Base-by-base conservation (phyloP, 2,797 vertebrate genomes). In the Valencia hispanica region DNA sequence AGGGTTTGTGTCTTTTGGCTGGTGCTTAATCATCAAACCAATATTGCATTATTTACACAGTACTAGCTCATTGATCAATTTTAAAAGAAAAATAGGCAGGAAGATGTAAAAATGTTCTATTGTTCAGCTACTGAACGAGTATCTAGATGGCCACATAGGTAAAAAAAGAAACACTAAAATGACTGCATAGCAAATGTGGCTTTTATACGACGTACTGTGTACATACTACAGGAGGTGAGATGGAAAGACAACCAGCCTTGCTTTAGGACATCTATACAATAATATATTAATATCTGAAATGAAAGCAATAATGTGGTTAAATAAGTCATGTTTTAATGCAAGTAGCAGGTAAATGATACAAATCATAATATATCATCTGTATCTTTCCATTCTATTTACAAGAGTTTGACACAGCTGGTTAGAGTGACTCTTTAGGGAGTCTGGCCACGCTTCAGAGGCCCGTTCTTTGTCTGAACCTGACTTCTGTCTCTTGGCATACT, bases 251-350 rank as follows among this genome's bases (percentile, higher is more conserved):
- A 87, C 92, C 93, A 92, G 91, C 93, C 91, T 88, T 85, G 89
- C 85, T 85, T 93, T 78, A 90, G 89, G 90, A 92, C 90, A 91
- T 91, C 91, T 94, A 94, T 89, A 94, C 93, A 94, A 92, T 86
- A 91, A 93, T 93, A 92, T 89, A 93, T 88, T 92, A 91, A 93
- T 93, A 94, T 94, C 87, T 92, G 91, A 94, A 94, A 94, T 94
- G 91, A 94, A 94, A 94, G 93, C 92, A 89, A 91, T 93, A 93
- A 94, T 93, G 93, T 93, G 93, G 93, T 94, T 94, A 94, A 94
- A 94, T 94, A 94, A 94, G 92, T 92, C 87, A 89, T 93, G 92
- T 91, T 93, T 92, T 86, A 90, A 94, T 94, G 91, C 93, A 93
- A 94, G 91, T 68, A 94, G 92, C 93, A 93, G 86, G 87, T 94